Conservation (phyloP, 2,113 vertebrate species). For the Rousettus leschenaultii region DNA sequence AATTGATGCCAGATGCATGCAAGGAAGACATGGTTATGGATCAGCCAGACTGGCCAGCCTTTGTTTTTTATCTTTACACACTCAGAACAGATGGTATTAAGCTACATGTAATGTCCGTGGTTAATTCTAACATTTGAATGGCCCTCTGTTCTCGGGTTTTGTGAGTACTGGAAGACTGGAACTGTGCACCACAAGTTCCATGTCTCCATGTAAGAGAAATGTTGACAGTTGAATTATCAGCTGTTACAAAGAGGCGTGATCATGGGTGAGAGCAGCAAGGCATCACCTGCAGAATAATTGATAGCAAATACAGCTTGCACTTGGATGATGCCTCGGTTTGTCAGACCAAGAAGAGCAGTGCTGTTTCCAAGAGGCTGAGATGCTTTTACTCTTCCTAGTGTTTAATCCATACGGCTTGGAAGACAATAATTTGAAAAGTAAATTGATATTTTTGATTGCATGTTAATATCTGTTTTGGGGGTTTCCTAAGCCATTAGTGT, state of each 20-base stretch:
- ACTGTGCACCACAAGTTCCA: background rate
- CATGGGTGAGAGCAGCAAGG: background rate
- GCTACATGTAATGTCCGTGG: background rate
- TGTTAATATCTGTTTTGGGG: background rate
- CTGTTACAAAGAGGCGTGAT: slow-evolving; percentile 52
- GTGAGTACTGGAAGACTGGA: slow-evolving; percentile 4
- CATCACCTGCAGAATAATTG: background rate
- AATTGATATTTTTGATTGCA: slow-evolving; percentile 28
- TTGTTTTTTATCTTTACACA: background rate
- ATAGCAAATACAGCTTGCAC: background rate
- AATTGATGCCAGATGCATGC: background rate
- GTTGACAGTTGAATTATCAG: slow-evolving; percentile 67
- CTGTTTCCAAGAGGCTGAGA: background rate
- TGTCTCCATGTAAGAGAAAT: slow-evolving; percentile 37
- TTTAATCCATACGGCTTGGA: slow-evolving; percentile 16
- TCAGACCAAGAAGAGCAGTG: slow-evolving; percentile 9
- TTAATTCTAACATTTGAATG: slow-evolving; percentile 4
- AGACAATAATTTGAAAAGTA: slow-evolving; percentile 35
- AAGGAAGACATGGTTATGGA: background rate
- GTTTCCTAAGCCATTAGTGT: background rate
- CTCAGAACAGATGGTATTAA: background rate
- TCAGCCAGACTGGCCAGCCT: background rate
- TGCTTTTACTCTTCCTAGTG: background rate
- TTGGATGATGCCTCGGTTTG: background rate
- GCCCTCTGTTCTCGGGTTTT: background rate